These are phyloP conservation scores for Eonycteris spelaea DNA, from an alignment of 2,113 vertebrate genomes.

Conservation along the genomic window DNA sequence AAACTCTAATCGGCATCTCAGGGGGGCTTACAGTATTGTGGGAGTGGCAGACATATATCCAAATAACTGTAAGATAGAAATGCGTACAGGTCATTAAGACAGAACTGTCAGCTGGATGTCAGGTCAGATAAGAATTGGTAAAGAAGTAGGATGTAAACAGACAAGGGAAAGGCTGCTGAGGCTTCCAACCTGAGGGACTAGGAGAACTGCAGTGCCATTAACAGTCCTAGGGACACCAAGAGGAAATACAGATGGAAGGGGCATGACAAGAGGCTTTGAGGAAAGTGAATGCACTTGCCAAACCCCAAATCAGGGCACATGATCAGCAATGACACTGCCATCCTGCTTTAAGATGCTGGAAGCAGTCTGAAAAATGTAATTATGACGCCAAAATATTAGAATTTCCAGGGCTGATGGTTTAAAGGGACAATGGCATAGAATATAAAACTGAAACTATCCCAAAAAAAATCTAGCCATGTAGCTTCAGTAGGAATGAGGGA, in stretches of 20 bases:
- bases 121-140: neutral
- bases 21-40: neutral
- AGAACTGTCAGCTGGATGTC: neutral
- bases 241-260: neutral
- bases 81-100: neutral
- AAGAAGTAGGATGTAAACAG: neutral
- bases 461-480: neutral
- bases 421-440: neutral
- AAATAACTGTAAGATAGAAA: constrained; percentile 3
- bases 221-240: neutral
- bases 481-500: neutral
- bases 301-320: neutral
- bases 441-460: constrained; percentile 15
- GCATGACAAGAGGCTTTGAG: neutral
- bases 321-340: neutral
- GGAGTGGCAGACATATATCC: neutral
- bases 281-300: neutral
- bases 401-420: constrained; percentile 15
- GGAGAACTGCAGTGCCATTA: neutral
- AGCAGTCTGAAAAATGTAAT: neutral
- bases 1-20: neutral
- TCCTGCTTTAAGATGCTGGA: neutral
- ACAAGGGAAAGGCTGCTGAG: neutral
- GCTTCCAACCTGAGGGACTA: neutral
- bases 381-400: constrained; percentile 26